Evolutionary conservation across 1,140 invertebrate species (phyloP).

Genomic region (Acromyrmex echinatior): DNA sequence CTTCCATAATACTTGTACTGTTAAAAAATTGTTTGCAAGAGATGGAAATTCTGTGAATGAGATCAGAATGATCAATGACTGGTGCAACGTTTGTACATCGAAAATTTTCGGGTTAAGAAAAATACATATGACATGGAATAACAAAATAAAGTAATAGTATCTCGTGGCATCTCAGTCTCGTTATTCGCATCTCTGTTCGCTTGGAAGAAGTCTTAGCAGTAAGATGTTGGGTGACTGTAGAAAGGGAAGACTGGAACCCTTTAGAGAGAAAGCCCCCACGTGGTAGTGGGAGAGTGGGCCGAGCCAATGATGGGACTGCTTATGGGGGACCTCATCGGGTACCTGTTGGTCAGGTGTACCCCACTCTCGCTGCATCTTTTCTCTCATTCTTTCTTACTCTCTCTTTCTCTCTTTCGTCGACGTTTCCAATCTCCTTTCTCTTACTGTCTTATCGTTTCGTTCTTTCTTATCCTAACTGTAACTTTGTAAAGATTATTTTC

Average conservation of each 20-base stretch:
- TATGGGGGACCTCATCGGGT: conserved; percentile 79
- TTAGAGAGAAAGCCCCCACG: conserved; percentile 44
- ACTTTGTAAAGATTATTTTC: conserved; percentile 72
- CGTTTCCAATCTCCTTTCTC: conserved; percentile 66
- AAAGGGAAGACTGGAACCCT: conserved; percentile 73
- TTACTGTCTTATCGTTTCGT: conserved; percentile 51
- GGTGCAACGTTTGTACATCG: neutral
- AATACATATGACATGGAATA: conserved; percentile 26
- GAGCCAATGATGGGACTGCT: conserved; percentile 82
- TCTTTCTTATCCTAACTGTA: conserved; percentile 53
- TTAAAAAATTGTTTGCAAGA: neutral
- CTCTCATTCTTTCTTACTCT: conserved; percentile 51
- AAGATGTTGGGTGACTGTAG: conserved; percentile 64
- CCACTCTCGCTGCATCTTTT: conserved; percentile 75
- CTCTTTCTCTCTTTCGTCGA: conserved; percentile 61
- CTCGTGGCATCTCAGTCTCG: conserved; percentile 27
- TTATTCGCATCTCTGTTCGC: conserved; percentile 59
- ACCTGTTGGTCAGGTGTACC: conserved; percentile 81
- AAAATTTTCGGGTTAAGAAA: neutral
- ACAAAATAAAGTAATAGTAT: conserved; percentile 27
- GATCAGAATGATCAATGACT: neutral
- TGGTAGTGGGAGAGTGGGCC: conserved; percentile 76
- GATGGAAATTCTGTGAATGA: neutral
- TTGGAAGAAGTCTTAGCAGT: conserved; percentile 50
- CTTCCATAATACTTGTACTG: neutral